These are phyloP conservation scores for Caradrina kadenii DNA, from an alignment of 2,888 invertebrate species.

Conservation along the genomic window DNA sequence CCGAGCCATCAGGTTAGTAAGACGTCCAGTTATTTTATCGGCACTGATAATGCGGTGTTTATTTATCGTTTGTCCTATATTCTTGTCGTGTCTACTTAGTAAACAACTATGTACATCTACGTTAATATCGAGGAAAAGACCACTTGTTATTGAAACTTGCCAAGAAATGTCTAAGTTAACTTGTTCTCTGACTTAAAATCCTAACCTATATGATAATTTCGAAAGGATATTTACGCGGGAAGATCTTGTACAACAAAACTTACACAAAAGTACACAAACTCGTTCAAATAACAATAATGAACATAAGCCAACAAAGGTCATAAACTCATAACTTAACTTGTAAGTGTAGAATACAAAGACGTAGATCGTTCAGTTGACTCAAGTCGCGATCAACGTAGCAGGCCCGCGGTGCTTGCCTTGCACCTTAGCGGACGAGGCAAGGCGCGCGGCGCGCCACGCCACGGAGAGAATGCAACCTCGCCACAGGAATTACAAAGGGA, in stretches of 20 bases:
- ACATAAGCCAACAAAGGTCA: constrained; percentile 18
- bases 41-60: constrained; percentile 77
- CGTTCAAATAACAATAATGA: constrained; percentile 21
- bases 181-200: constrained; percentile 30
- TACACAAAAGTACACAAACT: constrained; percentile 1
- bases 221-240: constrained; percentile 46
- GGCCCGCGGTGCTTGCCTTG: constrained; percentile 48
- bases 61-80: constrained; percentile 84
- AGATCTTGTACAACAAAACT: constrained; percentile 15
- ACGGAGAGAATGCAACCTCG: constrained; percentile 84
- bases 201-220: constrained; percentile 48
- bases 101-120: constrained; percentile 44
- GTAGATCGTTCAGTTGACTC: constrained; percentile 48
- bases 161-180: constrained; percentile 19
- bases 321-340: constrained; percentile 41
- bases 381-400: constrained; percentile 52
- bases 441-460: constrained; percentile 68
- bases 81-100: constrained; percentile 67
- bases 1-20: constrained; percentile 89
- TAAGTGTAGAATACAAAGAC: constrained; percentile 55
- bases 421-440: constrained; percentile 64
- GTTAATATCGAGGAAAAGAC: constrained; percentile 29
- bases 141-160: constrained; percentile 41
- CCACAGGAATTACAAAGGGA: constrained; percentile 84
- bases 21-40: constrained; percentile 83